A percentile compares a stretch with the other conserved stretches of the same genome.
phyloP scores from a whole-genome alignment of 2,888 invertebrate genomes.

The Tinea pellionella region DNA sequence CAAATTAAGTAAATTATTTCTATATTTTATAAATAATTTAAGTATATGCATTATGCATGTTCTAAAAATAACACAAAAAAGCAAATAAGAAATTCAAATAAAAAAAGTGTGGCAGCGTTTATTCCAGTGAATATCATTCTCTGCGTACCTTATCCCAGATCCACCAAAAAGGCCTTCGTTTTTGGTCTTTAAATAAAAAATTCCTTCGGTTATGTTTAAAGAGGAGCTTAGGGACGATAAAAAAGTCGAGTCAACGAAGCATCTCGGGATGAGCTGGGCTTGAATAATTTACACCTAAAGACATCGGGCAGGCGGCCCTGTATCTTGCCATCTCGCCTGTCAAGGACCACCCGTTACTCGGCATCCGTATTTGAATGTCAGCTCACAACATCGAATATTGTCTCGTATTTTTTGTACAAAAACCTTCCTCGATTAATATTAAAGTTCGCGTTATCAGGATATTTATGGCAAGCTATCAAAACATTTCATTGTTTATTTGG shows the following conservation, averaged over 20 bases:
- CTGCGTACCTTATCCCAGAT: conserved; percentile 15
- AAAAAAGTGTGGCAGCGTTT: not conserved
- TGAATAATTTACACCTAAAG: conserved; percentile 66
- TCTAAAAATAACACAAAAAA: too few relatives aligned
- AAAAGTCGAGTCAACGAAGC: conserved; percentile 45
- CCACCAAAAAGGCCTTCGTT: conserved; percentile 22
- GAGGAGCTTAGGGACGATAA: conserved; percentile 45
- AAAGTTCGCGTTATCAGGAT: conserved; percentile 1
- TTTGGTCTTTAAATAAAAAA: conserved; percentile 15
- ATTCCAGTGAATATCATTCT: not conserved
- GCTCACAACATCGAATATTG: not conserved
- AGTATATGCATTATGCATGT: too few relatives aligned
- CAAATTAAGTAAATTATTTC: too few relatives aligned
- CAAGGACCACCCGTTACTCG: conserved; percentile 13
- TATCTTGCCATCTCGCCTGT: conserved; percentile 7
- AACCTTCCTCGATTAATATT: not conserved
- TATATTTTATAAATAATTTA: too few relatives aligned
- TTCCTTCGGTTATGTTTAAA: conserved; percentile 49
- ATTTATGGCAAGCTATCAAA: not conserved
- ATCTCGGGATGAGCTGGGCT: conserved; percentile 41
- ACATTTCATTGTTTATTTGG: not conserved
- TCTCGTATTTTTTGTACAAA: not conserved
- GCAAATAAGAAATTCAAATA: not conserved
- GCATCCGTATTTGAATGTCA: conserved; percentile 1
- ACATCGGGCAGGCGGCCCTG: conserved; percentile 34